Conservation (phyloP, 2,113 vertebrate species). For the human region DNA sequence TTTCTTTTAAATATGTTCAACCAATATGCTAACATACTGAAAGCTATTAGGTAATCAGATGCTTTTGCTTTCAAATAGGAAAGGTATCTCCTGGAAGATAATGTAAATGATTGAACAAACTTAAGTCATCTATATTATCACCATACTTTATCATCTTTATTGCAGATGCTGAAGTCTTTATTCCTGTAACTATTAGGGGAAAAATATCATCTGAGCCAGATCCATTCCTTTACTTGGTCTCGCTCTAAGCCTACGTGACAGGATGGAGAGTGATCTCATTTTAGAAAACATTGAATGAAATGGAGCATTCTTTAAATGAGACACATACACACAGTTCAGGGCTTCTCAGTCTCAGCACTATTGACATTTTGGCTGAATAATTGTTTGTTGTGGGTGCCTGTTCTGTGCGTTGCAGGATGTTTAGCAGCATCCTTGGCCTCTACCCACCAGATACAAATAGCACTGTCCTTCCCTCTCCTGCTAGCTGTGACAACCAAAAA, state of each 20-base stretch:
- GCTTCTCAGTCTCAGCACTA: not conserved
- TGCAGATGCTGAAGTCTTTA: not conserved
- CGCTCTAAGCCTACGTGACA: not conserved
- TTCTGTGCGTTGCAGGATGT: not conserved
- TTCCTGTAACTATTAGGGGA: not conserved
- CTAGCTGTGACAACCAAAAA: not conserved
- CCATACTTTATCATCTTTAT: not conserved
- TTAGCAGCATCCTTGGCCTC: not conserved
- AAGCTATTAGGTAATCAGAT: slow-evolving; percentile 29
- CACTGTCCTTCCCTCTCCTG: not conserved
- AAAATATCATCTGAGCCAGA: not conserved
- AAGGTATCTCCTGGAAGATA: slow-evolving; percentile 8
- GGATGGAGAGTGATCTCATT: not conserved
- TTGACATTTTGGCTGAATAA: not conserved
- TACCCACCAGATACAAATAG: not conserved
- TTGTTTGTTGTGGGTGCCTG: not conserved
- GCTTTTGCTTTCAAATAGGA: not conserved
- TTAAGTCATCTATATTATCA: not conserved
- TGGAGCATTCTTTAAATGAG: not conserved
- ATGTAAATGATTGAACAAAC: not conserved
- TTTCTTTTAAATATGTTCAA: slow-evolving; percentile 26
- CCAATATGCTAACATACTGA: not conserved
- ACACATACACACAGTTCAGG: not conserved
- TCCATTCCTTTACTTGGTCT: not conserved
- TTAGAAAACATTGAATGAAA: not conserved